These are phyloP conservation scores for Pinctada fucata DNA, from an alignment of 2,888 invertebrate species.

Conservation along the genomic window DNA sequence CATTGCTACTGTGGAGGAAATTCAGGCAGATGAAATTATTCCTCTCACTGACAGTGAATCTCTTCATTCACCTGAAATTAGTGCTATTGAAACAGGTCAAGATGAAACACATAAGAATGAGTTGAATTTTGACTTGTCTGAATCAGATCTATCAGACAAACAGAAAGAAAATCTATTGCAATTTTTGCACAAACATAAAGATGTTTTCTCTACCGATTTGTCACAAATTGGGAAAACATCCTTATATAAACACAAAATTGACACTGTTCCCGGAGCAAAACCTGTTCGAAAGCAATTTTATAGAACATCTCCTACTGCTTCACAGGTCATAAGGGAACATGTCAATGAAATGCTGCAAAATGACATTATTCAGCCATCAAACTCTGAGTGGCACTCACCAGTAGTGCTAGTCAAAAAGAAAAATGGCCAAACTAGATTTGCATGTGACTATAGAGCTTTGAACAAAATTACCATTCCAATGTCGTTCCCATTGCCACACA, in stretches of 20 bases:
- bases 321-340: conserved; percentile 35
- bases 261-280: conserved; percentile 40
- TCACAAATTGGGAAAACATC: conserved; percentile 36
- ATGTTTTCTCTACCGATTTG: conserved; percentile 36
- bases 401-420: conserved; percentile 47
- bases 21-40: conserved; percentile 4
- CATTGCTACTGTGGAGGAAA: conserved; percentile 15
- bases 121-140: conserved; percentile 29
- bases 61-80: not conserved
- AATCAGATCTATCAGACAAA: conserved; percentile 25
- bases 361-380: conserved; percentile 39
- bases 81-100: not conserved
- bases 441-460: too few species aligned
- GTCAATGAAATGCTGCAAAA: conserved; percentile 37
- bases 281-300: conserved; percentile 39
- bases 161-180: conserved; percentile 25
- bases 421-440: conserved; percentile 42
- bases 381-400: conserved; percentile 18
- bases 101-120: not conserved
- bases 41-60: conserved; percentile 9
- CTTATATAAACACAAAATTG: conserved; percentile 41
- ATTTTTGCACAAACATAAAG: conserved; percentile 30
- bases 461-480: too few species aligned
- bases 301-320: conserved; percentile 38
- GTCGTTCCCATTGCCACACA: too few species aligned